Evolutionary conservation across 1,140 invertebrate species (phyloP).

Genomic region (Proctacanthus coquilletti): DNA sequence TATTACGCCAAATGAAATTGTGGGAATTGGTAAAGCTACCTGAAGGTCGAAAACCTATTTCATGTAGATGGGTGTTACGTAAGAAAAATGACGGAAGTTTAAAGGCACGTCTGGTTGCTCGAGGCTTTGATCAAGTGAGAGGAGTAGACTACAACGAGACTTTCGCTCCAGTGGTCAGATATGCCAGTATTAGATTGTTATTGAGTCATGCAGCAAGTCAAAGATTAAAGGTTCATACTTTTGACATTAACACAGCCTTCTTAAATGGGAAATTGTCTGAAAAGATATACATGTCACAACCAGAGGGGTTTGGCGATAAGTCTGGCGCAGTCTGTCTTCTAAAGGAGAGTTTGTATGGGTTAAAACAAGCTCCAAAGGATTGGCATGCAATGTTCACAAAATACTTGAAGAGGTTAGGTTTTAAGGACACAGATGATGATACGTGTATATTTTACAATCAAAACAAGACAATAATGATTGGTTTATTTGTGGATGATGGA

Average conservation of each 20-base stretch:
- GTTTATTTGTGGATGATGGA: too few species aligned
- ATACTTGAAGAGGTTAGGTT: conserved; percentile 2
- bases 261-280: conserved; percentile 29
- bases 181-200: conserved; percentile 10
- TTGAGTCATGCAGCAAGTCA: conserved; percentile 13
- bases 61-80: neutral
- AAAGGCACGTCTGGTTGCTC: conserved; percentile 13
- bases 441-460: too few species aligned
- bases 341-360: conserved; percentile 28
- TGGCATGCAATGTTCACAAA: conserved; percentile 22
- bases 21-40: conserved; percentile 6
- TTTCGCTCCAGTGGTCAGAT: conserved; percentile 8
- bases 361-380: conserved; percentile 29
- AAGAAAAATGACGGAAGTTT: conserved; percentile 4
- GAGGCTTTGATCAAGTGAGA: conserved; percentile 11
- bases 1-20: conserved; percentile 3
- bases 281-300: conserved; percentile 27
- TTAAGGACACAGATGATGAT: too few species aligned
- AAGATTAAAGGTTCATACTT: conserved; percentile 15
- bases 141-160: conserved; percentile 14
- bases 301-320: conserved; percentile 20
- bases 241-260: conserved; percentile 27
- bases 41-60: conserved; percentile 6
- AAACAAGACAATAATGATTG: too few species aligned
- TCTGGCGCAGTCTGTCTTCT: conserved; percentile 16